Evolutionary conservation across 2,113 vertebrate genomes (phyloP).

Genomic region (Percopsis transmontana): DNA sequence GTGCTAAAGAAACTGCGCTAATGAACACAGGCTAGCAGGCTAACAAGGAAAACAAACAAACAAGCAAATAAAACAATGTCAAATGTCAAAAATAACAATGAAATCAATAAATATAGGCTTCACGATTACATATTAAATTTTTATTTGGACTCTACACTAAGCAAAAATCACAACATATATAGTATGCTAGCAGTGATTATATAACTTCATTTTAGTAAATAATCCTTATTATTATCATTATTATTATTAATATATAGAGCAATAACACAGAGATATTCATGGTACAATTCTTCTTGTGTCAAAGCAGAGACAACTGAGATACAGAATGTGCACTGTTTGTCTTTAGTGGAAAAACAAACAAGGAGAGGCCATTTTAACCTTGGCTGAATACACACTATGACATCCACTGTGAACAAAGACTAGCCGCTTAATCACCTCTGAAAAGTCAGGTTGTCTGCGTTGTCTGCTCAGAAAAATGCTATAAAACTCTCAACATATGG

Average conservation of each 20-base stretch:
- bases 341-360: constrained; percentile 66
- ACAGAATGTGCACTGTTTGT: constrained; percentile 32
- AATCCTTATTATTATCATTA: too few relatives aligned
- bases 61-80: too few relatives aligned
- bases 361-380: constrained; percentile 40
- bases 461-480: constrained; percentile 46
- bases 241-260: too few relatives aligned
- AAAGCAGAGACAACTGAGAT: constrained; percentile 32
- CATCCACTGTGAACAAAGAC: constrained; percentile 50
- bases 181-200: background rate
- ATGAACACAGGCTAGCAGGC: too few relatives aligned
- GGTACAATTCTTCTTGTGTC: constrained; percentile 30
- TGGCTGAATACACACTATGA: constrained; percentile 44
- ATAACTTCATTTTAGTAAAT: background rate
- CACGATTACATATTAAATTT: too few relatives aligned
- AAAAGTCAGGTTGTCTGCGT: constrained; percentile 37
- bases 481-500: constrained; percentile 53
- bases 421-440: constrained; percentile 36
- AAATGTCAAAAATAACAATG: too few relatives aligned
- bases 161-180: too few relatives aligned
- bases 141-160: too few relatives aligned
- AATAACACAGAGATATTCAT: constrained; percentile 5
- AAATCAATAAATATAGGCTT: too few relatives aligned
- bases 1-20: too few relatives aligned
- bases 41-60: too few relatives aligned